Percentiles rank a stretch among this genome's conserved stretches.
Conservation (phyloP, 2,888 invertebrate genomes). For the Ctenicera cuprea region DNA sequence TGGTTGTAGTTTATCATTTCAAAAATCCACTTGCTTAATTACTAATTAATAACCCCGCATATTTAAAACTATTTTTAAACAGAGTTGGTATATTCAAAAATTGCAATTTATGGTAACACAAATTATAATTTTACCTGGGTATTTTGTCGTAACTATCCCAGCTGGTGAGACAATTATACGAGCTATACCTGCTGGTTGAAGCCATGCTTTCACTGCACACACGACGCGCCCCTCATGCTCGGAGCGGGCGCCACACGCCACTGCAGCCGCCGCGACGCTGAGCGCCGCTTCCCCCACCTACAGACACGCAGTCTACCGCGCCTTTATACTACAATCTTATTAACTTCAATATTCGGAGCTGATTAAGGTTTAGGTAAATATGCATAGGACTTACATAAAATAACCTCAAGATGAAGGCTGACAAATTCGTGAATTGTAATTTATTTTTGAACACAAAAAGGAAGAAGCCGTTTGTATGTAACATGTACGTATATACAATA, state of each 20-base stretch:
- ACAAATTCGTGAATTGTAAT: no score
- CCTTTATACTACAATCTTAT: constrained; percentile 41
- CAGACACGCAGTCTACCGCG: constrained; percentile 58
- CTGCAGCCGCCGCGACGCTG: constrained; percentile 61
- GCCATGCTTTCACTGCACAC: constrained; percentile 73
- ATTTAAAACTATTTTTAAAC: no score
- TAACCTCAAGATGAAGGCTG: not conserved
- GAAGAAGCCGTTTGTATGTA: no score
- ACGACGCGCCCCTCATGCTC: constrained; percentile 63
- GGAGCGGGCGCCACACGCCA: constrained; percentile 66
- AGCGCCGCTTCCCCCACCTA: constrained; percentile 55
- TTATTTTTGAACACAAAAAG: no score
- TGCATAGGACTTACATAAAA: not conserved
- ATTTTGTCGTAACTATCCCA: constrained; percentile 95
- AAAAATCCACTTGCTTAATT: no score
- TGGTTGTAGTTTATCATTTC: no score
- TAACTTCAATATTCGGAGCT: constrained; percentile 34
- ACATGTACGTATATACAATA: no score
- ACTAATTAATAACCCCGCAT: no score
- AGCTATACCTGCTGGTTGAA: constrained; percentile 87
- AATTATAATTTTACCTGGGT: constrained; percentile 91
- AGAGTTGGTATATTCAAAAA: no score
- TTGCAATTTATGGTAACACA: no score
- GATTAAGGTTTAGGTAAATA: constrained; percentile 13
- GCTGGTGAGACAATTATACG: constrained; percentile 91